Percentiles rank a stretch among this genome's conserved stretches.
Evolutionary conservation across 2,888 invertebrate species (phyloP).

Genomic region (Drosophila helvetica): DNA sequence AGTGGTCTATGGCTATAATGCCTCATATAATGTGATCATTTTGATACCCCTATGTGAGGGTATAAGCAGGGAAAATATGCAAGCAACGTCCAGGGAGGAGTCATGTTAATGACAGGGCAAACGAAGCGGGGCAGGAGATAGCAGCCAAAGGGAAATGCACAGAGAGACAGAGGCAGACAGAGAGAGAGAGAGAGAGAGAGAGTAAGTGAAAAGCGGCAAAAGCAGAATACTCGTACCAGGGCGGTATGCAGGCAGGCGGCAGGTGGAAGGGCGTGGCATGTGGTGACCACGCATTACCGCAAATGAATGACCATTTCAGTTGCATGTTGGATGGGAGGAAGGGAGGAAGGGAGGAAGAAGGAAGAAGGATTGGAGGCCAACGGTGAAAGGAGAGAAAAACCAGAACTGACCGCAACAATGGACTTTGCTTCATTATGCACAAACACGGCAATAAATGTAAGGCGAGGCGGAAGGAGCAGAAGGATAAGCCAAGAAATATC

Average conservation of each 20-base stretch:
- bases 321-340: neutral
- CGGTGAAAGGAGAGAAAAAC: conserved; percentile 4
- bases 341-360: neutral
- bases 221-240: too few species aligned
- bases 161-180: conserved; percentile 12
- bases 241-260: too few species aligned
- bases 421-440: conserved; percentile 60
- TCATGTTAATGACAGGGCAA: conserved; percentile 54
- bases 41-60: neutral
- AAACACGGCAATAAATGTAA: conserved; percentile 50
- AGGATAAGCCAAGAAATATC: neutral
- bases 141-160: conserved; percentile 6
- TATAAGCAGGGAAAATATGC: neutral
- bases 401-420: conserved; percentile 61
- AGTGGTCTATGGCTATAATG: neutral
- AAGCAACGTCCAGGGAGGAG: neutral
- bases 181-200: conserved; percentile 29
- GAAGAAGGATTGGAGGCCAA: neutral
- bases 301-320: conserved; percentile 62
- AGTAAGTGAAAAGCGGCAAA: conserved; percentile 59
- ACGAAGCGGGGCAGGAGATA: neutral
- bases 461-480: neutral
- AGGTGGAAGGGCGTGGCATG: conserved; percentile 15
- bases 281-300: conserved; percentile 47
- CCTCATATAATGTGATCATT: too few species aligned